Conservation (phyloP, 2,888 invertebrate species). For the Drosophila barbarae region DNA sequence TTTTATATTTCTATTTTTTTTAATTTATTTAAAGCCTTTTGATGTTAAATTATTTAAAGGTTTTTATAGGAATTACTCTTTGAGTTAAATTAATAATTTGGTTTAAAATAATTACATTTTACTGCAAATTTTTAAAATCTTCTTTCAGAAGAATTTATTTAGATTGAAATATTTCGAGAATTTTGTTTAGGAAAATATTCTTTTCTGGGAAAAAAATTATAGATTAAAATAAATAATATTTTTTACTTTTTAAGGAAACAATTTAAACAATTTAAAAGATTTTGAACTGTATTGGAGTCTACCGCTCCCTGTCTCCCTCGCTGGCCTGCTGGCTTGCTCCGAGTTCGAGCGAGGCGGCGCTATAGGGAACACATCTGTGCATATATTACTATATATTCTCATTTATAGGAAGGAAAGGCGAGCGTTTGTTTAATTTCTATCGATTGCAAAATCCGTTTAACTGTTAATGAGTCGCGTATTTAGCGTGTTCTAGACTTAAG, state of each 20-base stretch:
- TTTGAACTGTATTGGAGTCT: constrained; percentile 2
- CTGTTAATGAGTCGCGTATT: constrained; percentile 27
- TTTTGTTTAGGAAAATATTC: too few species aligned
- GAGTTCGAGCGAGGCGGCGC: constrained; percentile 10
- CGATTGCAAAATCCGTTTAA: constrained; percentile 32
- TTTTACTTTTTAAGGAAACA: too few species aligned
- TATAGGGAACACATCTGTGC: neutral
- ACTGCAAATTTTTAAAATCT: neutral
- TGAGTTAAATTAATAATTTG: neutral
- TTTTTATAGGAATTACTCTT: neutral
- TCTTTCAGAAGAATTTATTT: neutral
- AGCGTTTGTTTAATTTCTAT: constrained; percentile 19
- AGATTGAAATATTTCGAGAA: neutral
- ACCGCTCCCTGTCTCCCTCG: neutral
- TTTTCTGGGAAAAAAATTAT: too few species aligned
- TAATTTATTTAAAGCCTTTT: neutral
- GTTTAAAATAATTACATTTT: neutral
- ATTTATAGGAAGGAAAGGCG: neutral
- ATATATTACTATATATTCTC: neutral
- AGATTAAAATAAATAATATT: too few species aligned
- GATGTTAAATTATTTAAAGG: too few species aligned
- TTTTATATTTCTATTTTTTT: neutral
- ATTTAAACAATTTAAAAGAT: neutral
- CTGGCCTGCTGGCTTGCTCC: neutral
- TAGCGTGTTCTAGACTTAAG: constrained; percentile 20